Evolutionary conservation across 2,113 vertebrate species (phyloP).

Genomic region (Apteryx owenii): DNA sequence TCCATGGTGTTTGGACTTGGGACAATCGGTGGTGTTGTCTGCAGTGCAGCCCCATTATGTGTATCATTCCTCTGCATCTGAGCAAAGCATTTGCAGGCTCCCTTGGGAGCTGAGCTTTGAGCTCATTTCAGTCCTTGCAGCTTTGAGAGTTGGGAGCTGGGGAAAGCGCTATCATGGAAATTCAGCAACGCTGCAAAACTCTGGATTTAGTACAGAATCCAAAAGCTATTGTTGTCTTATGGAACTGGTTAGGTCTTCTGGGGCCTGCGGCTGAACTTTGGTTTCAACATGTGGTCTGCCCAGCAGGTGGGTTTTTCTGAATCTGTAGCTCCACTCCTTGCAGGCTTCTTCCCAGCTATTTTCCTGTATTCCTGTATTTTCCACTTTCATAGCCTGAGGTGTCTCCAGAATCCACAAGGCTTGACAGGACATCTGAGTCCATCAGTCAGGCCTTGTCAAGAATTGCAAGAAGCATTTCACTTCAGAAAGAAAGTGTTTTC

Average conservation of each 20-base stretch:
- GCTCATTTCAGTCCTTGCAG: background rate
- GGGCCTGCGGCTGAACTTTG: background rate
- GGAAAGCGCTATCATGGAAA: background rate
- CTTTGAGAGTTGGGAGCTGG: background rate
- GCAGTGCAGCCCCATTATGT: background rate
- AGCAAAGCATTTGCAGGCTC: background rate
- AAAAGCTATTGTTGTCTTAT: background rate
- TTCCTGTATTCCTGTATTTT: background rate
- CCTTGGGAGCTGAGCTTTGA: background rate
- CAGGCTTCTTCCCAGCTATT: background rate
- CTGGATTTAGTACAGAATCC: background rate
- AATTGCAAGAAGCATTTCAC: background rate
- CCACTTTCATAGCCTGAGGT: background rate
- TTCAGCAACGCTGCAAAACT: background rate
- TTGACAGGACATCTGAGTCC: background rate
- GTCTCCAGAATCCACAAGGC: background rate
- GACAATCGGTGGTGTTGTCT: too few species aligned
- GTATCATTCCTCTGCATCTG: background rate
- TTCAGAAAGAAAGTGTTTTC: background rate
- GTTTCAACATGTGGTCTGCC: background rate
- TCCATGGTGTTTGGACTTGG: too few species aligned
- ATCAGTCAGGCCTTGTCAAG: background rate
- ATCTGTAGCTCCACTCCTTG: background rate
- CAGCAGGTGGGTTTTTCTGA: background rate
- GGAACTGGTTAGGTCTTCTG: background rate